A percentile compares a stretch with the other conserved stretches of the same genome.
Conservation (phyloP, 2,113 vertebrate species). For the Boulengeromyrus knoepffleri region DNA sequence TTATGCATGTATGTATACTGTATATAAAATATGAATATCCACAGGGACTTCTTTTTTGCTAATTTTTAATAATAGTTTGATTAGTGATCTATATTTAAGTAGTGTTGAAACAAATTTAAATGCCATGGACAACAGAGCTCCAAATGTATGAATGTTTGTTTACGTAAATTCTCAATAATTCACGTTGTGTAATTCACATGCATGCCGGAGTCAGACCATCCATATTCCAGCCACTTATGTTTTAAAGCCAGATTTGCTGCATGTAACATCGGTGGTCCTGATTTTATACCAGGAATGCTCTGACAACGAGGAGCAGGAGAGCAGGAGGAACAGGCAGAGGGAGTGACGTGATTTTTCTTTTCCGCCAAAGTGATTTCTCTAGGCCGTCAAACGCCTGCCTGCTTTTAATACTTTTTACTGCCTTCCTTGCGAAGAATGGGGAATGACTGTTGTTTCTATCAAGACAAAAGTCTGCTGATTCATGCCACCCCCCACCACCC, state of each 20-base stretch:
- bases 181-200: background rate
- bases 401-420: background rate
- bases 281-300: background rate
- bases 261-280: background rate
- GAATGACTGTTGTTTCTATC: background rate
- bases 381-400: background rate
- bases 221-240: background rate
- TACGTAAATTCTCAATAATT: background rate
- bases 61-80: background rate
- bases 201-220: background rate
- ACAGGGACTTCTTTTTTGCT: background rate
- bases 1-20: background rate
- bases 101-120: background rate
- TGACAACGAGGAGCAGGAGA: background rate
- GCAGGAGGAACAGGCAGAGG: background rate
- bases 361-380: background rate
- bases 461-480: background rate
- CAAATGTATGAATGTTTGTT: background rate
- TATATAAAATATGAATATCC: background rate
- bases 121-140: background rate
- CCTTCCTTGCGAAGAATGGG: background rate
- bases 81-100: background rate
- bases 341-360: background rate
- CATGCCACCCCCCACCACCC: background rate
- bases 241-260: background rate